Conservation (phyloP, 2,888 invertebrate genomes). For the Coremacera marginata region DNA sequence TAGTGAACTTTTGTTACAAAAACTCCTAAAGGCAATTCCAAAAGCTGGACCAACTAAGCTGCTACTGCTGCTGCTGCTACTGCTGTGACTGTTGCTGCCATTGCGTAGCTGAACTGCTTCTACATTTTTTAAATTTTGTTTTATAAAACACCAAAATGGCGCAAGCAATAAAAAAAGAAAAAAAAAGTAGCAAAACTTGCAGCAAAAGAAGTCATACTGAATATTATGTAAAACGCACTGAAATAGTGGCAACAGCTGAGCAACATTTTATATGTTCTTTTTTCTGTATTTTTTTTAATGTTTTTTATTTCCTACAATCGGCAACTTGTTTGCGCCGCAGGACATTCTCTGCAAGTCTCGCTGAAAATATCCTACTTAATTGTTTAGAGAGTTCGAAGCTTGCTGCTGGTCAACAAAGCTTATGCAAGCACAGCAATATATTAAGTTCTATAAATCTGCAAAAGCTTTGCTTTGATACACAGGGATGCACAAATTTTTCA, state of each 20-base stretch:
- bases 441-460: neutral
- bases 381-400: conserved; percentile 24
- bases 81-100: too few species aligned
- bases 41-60: neutral
- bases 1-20: conserved; percentile 20
- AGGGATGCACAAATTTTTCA: neutral
- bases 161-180: neutral
- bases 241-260: neutral
- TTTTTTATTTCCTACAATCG: neutral
- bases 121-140: too few species aligned
- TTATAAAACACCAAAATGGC: neutral
- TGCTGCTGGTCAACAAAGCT: conserved; percentile 14
- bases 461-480: neutral
- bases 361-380: conserved; percentile 18
- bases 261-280: neutral
- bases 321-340: conserved; percentile 2
- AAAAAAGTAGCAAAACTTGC: neutral
- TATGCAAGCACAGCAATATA: neutral
- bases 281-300: neutral
- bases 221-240: conserved; percentile 20
- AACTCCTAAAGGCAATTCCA: conserved; percentile 14
- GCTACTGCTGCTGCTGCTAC: neutral
- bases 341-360: neutral
- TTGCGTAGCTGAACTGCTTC: too few species aligned
- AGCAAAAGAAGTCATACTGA: neutral